Conservation (phyloP, 2,797 vertebrate genomes). For the Yasuhikotakia modesta region DNA sequence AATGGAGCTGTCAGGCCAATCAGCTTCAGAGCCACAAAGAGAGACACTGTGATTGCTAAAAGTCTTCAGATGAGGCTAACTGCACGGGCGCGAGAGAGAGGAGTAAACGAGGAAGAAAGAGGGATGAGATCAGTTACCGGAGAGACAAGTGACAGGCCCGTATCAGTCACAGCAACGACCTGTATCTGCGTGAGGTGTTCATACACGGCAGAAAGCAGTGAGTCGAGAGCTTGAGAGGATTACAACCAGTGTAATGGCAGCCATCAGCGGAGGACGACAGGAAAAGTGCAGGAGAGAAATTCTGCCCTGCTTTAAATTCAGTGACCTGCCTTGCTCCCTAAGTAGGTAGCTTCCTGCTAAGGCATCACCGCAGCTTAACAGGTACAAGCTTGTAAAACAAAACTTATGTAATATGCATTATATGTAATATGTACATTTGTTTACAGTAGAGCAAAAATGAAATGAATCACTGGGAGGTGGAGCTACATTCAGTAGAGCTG, state of each 20-base stretch:
- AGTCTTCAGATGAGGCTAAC: neutral
- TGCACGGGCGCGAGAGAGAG: neutral
- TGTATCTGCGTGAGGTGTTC: neutral
- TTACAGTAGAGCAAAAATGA: too few relatives aligned
- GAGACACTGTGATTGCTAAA: slow-evolving; percentile 36
- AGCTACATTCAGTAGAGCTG: too few relatives aligned
- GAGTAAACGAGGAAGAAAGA: slow-evolving; percentile 18
- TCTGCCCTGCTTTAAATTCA: neutral
- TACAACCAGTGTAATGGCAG: neutral
- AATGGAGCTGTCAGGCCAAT: slow-evolving; percentile 79
- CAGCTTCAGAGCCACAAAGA: slow-evolving; percentile 60
- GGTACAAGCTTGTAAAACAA: neutral
- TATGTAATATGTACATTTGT: neutral
- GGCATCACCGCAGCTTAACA: neutral
- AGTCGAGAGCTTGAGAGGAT: slow-evolving; percentile 10
- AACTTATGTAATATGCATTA: neutral
- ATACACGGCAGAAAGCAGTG: neutral
- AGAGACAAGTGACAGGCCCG: neutral
- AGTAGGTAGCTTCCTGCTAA: too few relatives aligned
- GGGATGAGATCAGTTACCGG: neutral
- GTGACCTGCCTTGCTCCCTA: neutral
- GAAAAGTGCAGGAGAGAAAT: neutral
- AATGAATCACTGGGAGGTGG: too few relatives aligned
- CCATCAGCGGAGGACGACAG: neutral
- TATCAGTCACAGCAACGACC: neutral